These are phyloP conservation scores for Venturia canescens DNA, from an alignment of 1,140 invertebrate genomes.

Conservation along the genomic window DNA sequence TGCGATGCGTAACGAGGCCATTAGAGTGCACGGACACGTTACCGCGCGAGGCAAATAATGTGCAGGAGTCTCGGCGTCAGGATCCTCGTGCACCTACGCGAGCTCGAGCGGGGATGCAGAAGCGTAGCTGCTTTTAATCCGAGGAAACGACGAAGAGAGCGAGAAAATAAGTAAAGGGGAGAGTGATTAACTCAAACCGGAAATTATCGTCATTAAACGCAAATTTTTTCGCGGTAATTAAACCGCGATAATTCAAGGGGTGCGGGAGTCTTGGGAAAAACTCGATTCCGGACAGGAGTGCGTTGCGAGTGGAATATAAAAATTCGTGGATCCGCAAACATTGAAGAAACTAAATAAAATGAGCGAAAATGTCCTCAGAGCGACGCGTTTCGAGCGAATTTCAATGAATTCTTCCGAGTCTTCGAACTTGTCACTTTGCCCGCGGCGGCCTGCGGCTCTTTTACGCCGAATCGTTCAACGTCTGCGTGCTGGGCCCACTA, in stretches of 20 bases:
- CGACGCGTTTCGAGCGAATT: too few species aligned
- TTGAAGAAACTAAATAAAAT: too few species aligned
- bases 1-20: slow-evolving; percentile 15
- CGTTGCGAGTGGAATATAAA: too few species aligned
- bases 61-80: neutral
- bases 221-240: too few species aligned
- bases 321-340: too few species aligned
- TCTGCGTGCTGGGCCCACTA: neutral
- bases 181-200: neutral
- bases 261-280: too few species aligned
- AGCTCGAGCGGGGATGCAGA: neutral
- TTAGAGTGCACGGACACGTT: neutral
- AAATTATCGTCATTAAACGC: neutral
- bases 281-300: too few species aligned
- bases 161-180: neutral
- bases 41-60: slow-evolving; percentile 1
- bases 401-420: too few species aligned
- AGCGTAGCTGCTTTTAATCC: too few species aligned
- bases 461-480: neutral
- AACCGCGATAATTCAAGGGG: too few species aligned
- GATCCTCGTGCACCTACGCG: neutral
- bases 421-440: neutral
- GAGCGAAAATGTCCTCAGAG: too few species aligned
- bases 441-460: too few species aligned
- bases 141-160: neutral